phyloP scores from a whole-genome alignment of 1,140 invertebrate species.

The Pseudomyrmex cubaensis region DNA sequence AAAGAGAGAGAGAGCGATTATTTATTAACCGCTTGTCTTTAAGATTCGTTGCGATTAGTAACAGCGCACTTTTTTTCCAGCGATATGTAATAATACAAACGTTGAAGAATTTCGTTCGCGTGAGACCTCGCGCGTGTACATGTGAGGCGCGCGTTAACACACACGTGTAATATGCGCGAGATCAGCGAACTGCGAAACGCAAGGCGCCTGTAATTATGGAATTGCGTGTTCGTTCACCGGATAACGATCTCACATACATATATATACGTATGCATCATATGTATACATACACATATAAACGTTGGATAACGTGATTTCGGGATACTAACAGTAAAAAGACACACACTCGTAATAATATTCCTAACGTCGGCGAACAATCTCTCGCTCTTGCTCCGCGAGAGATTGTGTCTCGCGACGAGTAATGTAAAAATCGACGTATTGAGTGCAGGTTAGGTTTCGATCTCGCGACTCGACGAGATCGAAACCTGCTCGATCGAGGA shows the following conservation, averaged over 20 bases:
- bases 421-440: too few species aligned
- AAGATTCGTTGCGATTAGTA: background rate
- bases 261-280: too few species aligned
- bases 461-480: too few species aligned
- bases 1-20: background rate
- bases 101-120: slow-evolving; percentile 22
- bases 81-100: background rate
- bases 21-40: background rate
- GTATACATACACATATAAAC: too few species aligned
- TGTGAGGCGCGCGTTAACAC: background rate
- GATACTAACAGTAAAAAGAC: background rate
- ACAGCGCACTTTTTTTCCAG: background rate
- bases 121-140: slow-evolving; percentile 6
- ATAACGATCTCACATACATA: slow-evolving; percentile 11
- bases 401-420: background rate
- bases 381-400: too few species aligned
- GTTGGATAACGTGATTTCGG: slow-evolving; percentile 18
- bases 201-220: slow-evolving; percentile 25
- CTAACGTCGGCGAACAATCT: background rate
- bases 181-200: slow-evolving; percentile 28
- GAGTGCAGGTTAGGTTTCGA: too few species aligned
- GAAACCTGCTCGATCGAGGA: too few species aligned
- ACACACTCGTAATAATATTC: background rate
- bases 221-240: slow-evolving; percentile 14
- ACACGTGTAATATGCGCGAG: background rate